Evolutionary conservation across 2,888 invertebrate species (phyloP).

Genomic region (Megalurothrips usitatus): DNA sequence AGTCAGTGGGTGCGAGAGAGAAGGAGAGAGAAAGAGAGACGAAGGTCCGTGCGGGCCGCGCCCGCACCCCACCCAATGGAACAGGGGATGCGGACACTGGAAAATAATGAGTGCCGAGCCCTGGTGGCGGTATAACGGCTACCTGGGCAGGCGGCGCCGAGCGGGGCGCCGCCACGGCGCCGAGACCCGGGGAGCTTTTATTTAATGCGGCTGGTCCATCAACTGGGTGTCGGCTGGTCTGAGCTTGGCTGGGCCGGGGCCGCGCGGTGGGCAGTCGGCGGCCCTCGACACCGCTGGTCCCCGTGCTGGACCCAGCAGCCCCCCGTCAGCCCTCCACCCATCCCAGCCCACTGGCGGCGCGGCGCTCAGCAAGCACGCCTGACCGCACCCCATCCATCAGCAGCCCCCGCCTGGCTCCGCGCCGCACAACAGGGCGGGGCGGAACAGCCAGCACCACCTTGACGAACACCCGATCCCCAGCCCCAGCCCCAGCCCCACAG

Average conservation of each 20-base stretch:
- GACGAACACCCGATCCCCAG: background rate
- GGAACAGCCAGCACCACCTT: no score
- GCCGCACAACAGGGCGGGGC: no score
- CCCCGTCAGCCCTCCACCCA: background rate
- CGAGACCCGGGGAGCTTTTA: background rate
- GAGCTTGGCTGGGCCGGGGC: no score
- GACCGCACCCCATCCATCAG: slow-evolving; percentile 13
- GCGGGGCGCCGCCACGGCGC: background rate
- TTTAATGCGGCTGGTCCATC: slow-evolving; percentile 20
- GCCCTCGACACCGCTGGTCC: background rate
- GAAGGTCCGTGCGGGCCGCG: no score
- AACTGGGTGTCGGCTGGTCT: background rate
- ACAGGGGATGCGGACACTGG: no score
- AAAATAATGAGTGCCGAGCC: no score
- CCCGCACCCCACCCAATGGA: no score
- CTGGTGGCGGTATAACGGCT: no score
- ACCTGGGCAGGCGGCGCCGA: background rate
- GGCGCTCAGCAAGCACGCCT: background rate
- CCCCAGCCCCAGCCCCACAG: background rate
- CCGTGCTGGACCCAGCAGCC: background rate
- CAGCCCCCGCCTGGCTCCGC: no score
- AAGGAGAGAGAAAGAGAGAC: no score
- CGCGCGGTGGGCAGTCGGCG: background rate
- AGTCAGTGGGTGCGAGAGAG: no score
- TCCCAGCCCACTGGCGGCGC: background rate